Evolutionary conservation across 2,113 vertebrate genomes (phyloP).

Genomic region (Climacteris rufus): DNA sequence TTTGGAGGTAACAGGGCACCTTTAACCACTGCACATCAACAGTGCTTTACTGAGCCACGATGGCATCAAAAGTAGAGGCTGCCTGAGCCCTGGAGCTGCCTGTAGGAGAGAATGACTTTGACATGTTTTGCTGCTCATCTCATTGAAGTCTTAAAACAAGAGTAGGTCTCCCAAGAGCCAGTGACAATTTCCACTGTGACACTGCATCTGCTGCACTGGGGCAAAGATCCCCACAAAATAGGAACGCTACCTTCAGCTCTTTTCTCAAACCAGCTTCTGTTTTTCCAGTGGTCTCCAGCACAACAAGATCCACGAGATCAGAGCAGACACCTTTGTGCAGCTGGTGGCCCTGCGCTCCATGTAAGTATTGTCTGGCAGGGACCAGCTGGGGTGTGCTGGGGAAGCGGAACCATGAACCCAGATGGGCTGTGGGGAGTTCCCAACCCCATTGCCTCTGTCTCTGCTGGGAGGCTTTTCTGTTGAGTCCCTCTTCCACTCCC

Average conservation of each 20-base stretch:
- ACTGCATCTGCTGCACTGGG: not conserved
- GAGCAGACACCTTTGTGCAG: conserved; percentile 87
- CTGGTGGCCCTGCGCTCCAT: conserved; percentile 82
- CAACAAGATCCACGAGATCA: conserved; percentile 85
- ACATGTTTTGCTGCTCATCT: conserved; percentile 10
- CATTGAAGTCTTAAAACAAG: conserved; percentile 28
- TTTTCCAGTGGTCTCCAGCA: conserved; percentile 86
- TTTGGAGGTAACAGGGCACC: not conserved
- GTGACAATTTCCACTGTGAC: not conserved
- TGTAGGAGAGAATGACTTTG: not conserved
- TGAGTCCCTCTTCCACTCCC: not conserved
- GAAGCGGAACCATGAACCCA: accelerated
- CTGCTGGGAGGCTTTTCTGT: not conserved
- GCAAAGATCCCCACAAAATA: not conserved
- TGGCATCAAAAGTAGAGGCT: not conserved
- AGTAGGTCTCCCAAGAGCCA: not conserved
- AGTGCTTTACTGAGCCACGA: not conserved
- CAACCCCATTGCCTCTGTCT: not conserved
- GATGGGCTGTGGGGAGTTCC: not conserved
- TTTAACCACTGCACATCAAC: not conserved
- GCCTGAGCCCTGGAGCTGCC: conserved; percentile 11
- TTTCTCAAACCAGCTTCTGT: conserved; percentile 44
- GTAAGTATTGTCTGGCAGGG: conserved; percentile 72
- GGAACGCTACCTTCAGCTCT: not conserved
- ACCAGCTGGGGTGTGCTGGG: not conserved